Conservation (phyloP, 2,113 vertebrate species). For the Dromaius novaehollandiae region DNA sequence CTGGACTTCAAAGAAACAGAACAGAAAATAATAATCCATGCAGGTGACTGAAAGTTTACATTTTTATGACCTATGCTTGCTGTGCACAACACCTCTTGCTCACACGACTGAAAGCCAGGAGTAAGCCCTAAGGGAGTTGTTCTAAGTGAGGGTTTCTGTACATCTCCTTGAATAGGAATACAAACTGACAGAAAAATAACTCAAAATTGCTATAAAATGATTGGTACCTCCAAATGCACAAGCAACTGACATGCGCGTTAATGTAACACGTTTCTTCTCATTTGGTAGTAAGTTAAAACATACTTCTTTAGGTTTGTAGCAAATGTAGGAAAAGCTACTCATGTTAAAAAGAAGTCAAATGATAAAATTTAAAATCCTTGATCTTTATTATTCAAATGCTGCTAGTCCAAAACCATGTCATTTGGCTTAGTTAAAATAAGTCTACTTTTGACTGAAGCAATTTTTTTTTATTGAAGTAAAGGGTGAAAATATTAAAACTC, state of each 20-base stretch:
- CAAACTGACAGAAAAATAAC: constrained; percentile 88
- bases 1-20: constrained; percentile 46
- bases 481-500: constrained; percentile 58
- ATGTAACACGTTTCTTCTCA: constrained; percentile 81
- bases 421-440: constrained; percentile 56
- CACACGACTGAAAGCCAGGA: constrained; percentile 64
- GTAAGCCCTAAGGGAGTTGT: constrained; percentile 73
- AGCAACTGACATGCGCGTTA: constrained; percentile 81
- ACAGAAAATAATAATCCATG: constrained; percentile 44
- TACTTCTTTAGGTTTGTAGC: constrained; percentile 71
- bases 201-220: constrained; percentile 85
- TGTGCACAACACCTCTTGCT: constrained; percentile 51
- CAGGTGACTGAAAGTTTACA: constrained; percentile 68
- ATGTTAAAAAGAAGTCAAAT: constrained; percentile 75
- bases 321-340: constrained; percentile 73
- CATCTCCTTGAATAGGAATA: constrained; percentile 77
- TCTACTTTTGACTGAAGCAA: constrained; percentile 24
- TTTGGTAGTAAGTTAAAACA: constrained; percentile 79
- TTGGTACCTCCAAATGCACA: constrained; percentile 78
- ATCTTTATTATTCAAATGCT: constrained; percentile 73
- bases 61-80: constrained; percentile 69
- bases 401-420: constrained; percentile 63
- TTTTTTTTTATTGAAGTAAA: constrained; percentile 54
- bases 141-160: constrained; percentile 78
- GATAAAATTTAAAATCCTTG: constrained; percentile 64